Base-by-base conservation (phyloP, 2,113 vertebrate genomes). In the Chaetops frenatus region DNA sequence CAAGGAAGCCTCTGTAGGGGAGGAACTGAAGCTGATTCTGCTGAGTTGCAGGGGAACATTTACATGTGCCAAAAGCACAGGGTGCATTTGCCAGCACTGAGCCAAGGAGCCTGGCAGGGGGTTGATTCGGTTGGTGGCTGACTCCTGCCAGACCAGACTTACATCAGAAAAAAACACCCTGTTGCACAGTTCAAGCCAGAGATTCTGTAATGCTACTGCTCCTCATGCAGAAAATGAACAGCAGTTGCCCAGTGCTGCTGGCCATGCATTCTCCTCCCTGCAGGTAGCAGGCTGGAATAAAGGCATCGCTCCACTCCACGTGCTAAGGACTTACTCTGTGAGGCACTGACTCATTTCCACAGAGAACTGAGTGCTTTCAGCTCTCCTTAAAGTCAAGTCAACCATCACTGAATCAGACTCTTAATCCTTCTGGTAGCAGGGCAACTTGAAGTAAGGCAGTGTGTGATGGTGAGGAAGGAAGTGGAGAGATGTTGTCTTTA, bases 1-100 rank as follows among this genome's bases (percentile, higher is more conserved):
- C 24, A 22, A 58, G 45, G 19, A 91, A 82, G 18, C 33, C 18
- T 71, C 57, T 40, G 18, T n/a, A 48, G n/a, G 7, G 45, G 36
- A 51, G 25, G 40, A 67, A 22, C 7, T 12, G 60, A 81, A 69
- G 31, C 61, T 27, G 38, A 21, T 62, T 77, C 56, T 83, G n/a
- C 51, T 78, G 76, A 56, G 31, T 65, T 64, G n/a, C 60, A 77
- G 31, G 57, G 29, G 38, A 73, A 6, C 7, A 8, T 48, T 82
- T 51, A 25, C 1, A 1, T 4, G 6, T 40, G 56, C 81, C 70
- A 74, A 61, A 81, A 88, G 56, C 45, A 22, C 0, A 0, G 44
- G 33, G 36, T 61, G 48, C 0, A 0, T 76, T 90, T 81, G 58
- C 60, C 82, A 83, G 57, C 38, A 16, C 58, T 21, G 56, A 78